Evolutionary conservation across 2,113 vertebrate species (phyloP).

Genomic region (Benitochromis conjunctus): DNA sequence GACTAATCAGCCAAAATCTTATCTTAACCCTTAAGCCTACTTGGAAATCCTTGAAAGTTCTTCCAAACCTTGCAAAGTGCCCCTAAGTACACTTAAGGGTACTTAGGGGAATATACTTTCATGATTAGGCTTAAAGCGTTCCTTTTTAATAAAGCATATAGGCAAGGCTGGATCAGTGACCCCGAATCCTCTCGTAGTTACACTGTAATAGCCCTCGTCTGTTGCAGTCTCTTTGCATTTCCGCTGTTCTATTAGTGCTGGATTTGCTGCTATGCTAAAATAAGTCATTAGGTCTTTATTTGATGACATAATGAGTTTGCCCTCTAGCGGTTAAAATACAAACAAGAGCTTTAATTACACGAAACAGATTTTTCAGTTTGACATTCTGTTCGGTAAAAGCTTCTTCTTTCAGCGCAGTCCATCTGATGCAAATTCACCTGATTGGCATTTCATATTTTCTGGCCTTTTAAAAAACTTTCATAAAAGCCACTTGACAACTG

Average conservation of each 20-base stretch:
- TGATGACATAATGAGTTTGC: not conserved
- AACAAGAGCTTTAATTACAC: not conserved
- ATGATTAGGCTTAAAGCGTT: not conserved
- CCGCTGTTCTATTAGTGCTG: not conserved
- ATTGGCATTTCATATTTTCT: not conserved
- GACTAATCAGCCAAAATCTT: not conserved
- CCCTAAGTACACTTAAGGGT: no score
- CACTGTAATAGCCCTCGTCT: not conserved
- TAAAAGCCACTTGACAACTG: conserved; percentile 8
- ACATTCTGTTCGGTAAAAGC: not conserved
- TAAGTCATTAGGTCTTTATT: not conserved
- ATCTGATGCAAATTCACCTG: not conserved
- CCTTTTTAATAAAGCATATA: not conserved
- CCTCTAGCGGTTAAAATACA: not conserved
- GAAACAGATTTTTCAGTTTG: not conserved
- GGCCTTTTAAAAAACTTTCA: not conserved
- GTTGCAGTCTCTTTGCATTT: not conserved
- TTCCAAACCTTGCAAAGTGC: no score
- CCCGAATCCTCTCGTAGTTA: not conserved
- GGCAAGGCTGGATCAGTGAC: not conserved
- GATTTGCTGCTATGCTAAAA: not conserved
- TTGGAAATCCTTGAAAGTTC: no score
- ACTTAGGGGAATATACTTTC: no score
- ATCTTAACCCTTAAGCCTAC: no score
- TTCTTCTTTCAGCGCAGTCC: not conserved